phyloP scores from a whole-genome alignment of 2,113 vertebrate genomes.

The Amia ocellicauda region DNA sequence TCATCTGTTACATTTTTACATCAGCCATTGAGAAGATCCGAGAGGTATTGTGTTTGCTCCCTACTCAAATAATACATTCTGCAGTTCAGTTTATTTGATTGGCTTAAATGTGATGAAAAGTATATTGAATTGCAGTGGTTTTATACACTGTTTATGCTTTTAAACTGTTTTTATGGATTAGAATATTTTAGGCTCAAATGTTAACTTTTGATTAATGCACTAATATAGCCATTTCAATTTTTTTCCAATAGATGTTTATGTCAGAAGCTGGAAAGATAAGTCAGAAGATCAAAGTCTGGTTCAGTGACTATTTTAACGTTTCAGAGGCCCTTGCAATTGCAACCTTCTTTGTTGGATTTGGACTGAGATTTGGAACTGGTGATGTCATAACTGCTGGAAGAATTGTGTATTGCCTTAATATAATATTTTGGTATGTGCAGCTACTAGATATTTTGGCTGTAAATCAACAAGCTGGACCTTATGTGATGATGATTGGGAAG shows the following conservation, averaged over 20 bases:
- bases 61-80: too few relatives aligned
- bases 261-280: constrained; percentile 96
- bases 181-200: too few relatives aligned
- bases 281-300: constrained; percentile 98
- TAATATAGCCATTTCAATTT: constrained; percentile 1
- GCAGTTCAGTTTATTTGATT: too few relatives aligned
- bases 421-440: constrained; percentile 98
- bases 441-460: constrained; percentile 94
- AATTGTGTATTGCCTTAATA: constrained; percentile 93
- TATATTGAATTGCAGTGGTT: neutral
- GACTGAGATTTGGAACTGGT: constrained; percentile 78
- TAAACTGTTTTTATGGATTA: too few relatives aligned
- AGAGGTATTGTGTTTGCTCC: constrained; percentile 69
- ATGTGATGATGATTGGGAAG: constrained; percentile 99
- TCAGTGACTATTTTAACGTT: constrained; percentile 93
- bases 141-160: neutral
- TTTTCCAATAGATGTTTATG: constrained; percentile 88
- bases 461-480: constrained; percentile 97
- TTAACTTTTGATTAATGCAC: too few relatives aligned
- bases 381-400: constrained; percentile 76
- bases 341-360: constrained; percentile 91
- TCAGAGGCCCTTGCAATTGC: constrained; percentile 91
- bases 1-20: constrained; percentile 96
- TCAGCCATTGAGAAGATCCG: constrained; percentile 93
- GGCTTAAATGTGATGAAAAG: constrained; percentile 15